Base-by-base conservation (phyloP, 35 echinoderm and acorn worm genomes). In the Apostichopus japonicus region DNA sequence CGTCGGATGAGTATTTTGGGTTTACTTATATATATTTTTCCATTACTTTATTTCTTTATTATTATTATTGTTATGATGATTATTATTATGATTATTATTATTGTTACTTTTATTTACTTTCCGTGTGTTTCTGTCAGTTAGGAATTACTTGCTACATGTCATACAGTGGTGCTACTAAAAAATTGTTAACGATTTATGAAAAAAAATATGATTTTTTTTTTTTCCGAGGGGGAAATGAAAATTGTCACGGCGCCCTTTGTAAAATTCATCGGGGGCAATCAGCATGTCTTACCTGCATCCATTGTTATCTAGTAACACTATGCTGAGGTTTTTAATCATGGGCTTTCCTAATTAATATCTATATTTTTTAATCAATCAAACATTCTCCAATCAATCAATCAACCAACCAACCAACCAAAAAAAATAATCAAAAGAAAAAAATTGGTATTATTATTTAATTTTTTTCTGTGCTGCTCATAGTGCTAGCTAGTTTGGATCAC, bases 401-500 rank as follows among this genome's bases (percentile, higher is more conserved):
- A 87, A 87, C 56, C 86, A 87, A 73, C 21, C 71, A 73, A 73
- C 27, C 79, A 83, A 56, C 13, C 79, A 87, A 87, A 24, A 23
- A 73, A 73, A 87, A 8, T 17, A 27, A 86, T 17, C 44, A 27
- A 87, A 87, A 87, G 24, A 24, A 71, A 87, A 58, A 15, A 87
- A 27, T 87, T 62, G 55, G 17, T 87, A 71, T 65, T 71, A 44
- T 54, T 24, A 33, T 33, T 33, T 33, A 33, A 33, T 33, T 79
- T 79, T 27, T 23, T 63, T 86, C 54, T 86, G 83, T 87, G 56
- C 86, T 87, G 58, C 23, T 71, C 63, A 87, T 87, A 89, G 67
- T 89, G 86, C 86, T 71, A 75, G 61, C 86, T 89, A 89, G 67
- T 89, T 33, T 33, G 27, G 86, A 54, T 84, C 81, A 89, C 62